These are phyloP conservation scores for Poecilobothrus nobilitatus DNA, from an alignment of 2,888 invertebrate genomes.

Conservation along the genomic window DNA sequence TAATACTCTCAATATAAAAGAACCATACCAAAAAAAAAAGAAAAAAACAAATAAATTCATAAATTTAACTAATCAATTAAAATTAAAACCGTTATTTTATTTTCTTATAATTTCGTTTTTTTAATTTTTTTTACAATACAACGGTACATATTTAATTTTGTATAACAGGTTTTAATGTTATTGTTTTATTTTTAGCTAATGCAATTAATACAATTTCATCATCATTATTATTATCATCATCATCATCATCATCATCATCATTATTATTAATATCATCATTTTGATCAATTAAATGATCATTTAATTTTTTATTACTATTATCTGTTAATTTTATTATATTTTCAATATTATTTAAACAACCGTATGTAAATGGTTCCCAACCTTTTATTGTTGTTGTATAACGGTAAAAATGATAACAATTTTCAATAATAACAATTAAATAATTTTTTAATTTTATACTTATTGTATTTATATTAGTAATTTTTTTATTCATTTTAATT, in stretches of 20 bases:
- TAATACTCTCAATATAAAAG: too few relatives aligned
- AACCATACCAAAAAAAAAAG: too few relatives aligned
- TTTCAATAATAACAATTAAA: conserved; percentile 16
- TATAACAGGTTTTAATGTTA: neutral
- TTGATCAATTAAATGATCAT: too few relatives aligned
- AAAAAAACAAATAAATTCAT: too few relatives aligned
- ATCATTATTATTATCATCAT: neutral
- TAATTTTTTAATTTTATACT: neutral
- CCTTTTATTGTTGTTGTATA: conserved; percentile 31
- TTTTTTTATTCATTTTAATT: conserved; percentile 3
- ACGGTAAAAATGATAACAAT: conserved; percentile 33
- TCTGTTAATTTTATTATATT: neutral
- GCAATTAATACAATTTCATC: neutral
- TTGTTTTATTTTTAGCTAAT: neutral
- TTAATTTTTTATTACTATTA: too few relatives aligned
- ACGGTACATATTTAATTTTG: neutral
- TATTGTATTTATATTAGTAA: neutral
- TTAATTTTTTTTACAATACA: too few relatives aligned
- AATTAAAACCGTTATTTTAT: too few relatives aligned
- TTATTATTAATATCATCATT: neutral
- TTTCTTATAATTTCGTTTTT: too few relatives aligned
- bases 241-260: neutral
- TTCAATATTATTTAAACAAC: conserved; percentile 29
- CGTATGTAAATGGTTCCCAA: conserved; percentile 33
- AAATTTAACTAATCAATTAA: too few relatives aligned